Evolutionary conservation across 2,888 invertebrate genomes (phyloP).

Genomic region (Drosophila atripex): DNA sequence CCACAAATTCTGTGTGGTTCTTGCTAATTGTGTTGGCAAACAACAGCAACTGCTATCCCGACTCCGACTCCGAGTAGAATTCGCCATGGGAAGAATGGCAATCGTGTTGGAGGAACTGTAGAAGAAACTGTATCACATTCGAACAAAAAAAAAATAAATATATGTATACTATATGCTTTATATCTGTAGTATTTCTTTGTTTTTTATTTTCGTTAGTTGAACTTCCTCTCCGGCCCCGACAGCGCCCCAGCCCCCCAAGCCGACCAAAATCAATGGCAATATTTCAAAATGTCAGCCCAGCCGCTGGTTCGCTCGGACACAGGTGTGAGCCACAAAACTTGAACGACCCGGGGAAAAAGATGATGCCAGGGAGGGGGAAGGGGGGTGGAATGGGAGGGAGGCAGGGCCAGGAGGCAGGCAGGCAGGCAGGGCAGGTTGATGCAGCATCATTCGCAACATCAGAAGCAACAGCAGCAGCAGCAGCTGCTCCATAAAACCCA

Average conservation of each 20-base stretch:
- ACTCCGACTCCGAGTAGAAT: conserved; percentile 18
- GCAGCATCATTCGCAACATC: conserved; percentile 29
- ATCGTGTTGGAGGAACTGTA: neutral
- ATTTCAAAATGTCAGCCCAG: conserved; percentile 77
- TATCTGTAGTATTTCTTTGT: conserved; percentile 43
- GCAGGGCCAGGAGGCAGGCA: neutral
- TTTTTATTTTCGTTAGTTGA: neutral
- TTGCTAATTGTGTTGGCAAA: conserved; percentile 67
- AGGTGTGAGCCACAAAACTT: conserved; percentile 76
- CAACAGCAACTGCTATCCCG: conserved; percentile 29
- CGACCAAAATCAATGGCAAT: conserved; percentile 72
- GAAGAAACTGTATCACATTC: conserved; percentile 19
- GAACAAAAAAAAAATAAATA: neutral
- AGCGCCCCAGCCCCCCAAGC: neutral
- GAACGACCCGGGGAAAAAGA: conserved; percentile 41
- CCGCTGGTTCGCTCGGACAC: conserved; percentile 50
- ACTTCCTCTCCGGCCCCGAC: neutral
- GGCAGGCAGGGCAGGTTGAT: neutral
- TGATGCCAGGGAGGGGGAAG: neutral
- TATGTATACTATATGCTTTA: neutral
- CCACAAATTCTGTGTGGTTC: conserved; percentile 39
- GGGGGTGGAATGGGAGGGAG: neutral
- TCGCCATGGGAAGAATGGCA: conserved; percentile 67
- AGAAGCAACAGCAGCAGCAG: conserved; percentile 53
- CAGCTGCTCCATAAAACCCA: conserved; percentile 78